These are phyloP conservation scores for Silvanus unidentatus DNA, from an alignment of 2,888 invertebrate species.

Conservation along the genomic window DNA sequence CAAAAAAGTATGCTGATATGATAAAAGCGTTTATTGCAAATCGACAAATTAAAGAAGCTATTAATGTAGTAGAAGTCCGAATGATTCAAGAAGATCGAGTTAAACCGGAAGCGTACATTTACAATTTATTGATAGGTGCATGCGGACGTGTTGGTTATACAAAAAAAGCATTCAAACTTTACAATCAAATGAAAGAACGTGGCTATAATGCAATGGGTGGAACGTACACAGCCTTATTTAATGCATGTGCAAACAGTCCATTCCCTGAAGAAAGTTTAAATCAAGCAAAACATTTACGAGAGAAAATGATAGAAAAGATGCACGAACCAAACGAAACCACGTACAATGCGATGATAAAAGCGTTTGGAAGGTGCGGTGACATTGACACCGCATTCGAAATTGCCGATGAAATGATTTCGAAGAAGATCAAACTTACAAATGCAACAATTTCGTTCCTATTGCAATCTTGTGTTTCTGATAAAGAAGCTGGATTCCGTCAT, in stretches of 20 bases:
- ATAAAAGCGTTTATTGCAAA: conserved; percentile 62
- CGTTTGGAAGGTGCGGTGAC: conserved; percentile 80
- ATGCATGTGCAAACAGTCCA: conserved; percentile 80
- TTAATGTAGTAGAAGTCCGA: conserved; percentile 69
- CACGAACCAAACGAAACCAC: conserved; percentile 66
- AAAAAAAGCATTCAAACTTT: conserved; percentile 79
- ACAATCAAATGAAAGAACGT: conserved; percentile 74
- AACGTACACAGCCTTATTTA: conserved; percentile 80
- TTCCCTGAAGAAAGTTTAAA: conserved; percentile 62
- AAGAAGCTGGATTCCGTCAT: conserved; percentile 73
- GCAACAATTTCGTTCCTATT: conserved; percentile 75
- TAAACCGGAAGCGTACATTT: conserved; percentile 73
- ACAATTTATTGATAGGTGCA: conserved; percentile 74
- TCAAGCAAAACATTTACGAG: conserved; percentile 59
- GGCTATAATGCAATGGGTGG: conserved; percentile 62
- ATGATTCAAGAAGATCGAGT: conserved; percentile 73
- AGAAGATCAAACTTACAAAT: conserved; percentile 53
- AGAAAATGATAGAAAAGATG: conserved; percentile 63
- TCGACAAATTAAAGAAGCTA: conserved; percentile 67
- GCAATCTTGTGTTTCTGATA: conserved; percentile 77
- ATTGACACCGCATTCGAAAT: conserved; percentile 70
- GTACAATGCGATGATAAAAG: conserved; percentile 87
- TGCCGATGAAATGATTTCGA: conserved; percentile 77
- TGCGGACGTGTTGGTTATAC: conserved; percentile 80
- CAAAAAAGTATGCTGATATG: conserved; percentile 62